phyloP scores from a whole-genome alignment of 2,888 invertebrate genomes.

The Caenorhabditis sp. region DNA sequence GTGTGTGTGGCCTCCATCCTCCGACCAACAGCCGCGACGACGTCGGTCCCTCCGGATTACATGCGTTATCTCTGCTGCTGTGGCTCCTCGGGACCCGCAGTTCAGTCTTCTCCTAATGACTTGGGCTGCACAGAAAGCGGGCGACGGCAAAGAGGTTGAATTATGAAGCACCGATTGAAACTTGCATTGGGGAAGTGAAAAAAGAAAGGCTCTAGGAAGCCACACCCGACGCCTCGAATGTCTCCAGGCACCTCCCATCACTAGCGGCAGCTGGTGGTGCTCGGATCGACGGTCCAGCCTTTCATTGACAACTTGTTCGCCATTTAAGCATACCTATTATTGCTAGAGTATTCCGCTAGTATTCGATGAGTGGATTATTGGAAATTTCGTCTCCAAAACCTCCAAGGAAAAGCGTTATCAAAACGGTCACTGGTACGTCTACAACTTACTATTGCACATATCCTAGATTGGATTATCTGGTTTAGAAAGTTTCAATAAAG shows the following conservation, averaged over 20 bases:
- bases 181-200: conserved; percentile 8
- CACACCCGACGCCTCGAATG: conserved; percentile 28
- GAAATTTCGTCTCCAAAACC: conserved; percentile 20
- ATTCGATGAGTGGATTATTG: conserved; percentile 3
- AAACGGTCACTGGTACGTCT: conserved; percentile 39
- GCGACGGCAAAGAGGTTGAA: no score
- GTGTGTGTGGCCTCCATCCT: conserved; percentile 36
- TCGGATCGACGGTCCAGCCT: no score
- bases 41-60: conserved; percentile 44
- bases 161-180: conserved; percentile 48
- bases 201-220: conserved; percentile 13
- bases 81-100: no score
- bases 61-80: conserved; percentile 50
- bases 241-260: conserved; percentile 4
- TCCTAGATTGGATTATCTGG: no score
- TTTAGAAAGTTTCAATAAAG: no score
- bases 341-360: no score
- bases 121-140: no score
- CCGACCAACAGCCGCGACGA: conserved; percentile 23
- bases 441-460: neutral
- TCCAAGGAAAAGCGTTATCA: conserved; percentile 27
- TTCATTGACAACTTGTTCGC: conserved; percentile 4
- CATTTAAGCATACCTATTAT: neutral
- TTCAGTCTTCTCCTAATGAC: conserved; percentile 43
- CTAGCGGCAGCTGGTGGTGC: neutral